Evolutionary conservation across 2,797 vertebrate genomes (phyloP), one percentile per base, ranked within the genome.

Genomic region (Ceyx erithaca): DNA sequence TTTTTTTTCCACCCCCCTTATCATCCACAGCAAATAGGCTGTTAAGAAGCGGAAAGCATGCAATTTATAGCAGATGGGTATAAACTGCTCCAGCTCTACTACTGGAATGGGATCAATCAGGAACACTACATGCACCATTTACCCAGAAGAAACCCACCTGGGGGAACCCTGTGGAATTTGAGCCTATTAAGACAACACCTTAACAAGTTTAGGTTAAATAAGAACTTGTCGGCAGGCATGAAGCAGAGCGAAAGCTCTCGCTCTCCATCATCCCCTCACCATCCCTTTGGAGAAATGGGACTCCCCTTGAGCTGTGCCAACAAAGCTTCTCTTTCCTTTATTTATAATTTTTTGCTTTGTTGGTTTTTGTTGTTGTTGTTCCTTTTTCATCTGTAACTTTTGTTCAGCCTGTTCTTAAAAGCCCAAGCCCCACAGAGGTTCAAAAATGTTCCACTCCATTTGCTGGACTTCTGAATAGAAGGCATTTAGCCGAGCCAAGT

Each of bases 141-240:
- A 96, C 91, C 93, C 91, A 90, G 88, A 88, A 96, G 96, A 94
- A 96, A 95, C 90, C 88, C 96, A 97, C 96, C 96, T 95, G 94
- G 94, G 96, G 95, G 95, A 95, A 57, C 87, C 92, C 88, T 66
- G 68, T 70, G 89, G 93, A 63, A 91, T 88, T 49, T 93, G 35
- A 87, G 92, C 95, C 96, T 96, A 92, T 96, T 96, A 96, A 96
- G 97, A 93, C 94, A 96, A 96, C 97, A 97, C 97, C 95, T 97
- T 95, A 94, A 93, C 94, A 96, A 82, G 63, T 94, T 96, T 93
- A 96, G 91, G 95, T 97, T 96, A 96, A 97, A 95, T 96, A 95
- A 94, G 96, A 97, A 93, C 80, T 96, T 83, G 66, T 97, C 88
- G 80, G 94, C 94, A 90, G 93, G 91, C 92, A 70, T 95, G 94